These are phyloP conservation scores for Cremastinae sp. DNA, from an alignment of 2,888 invertebrate species.

Conservation along the genomic window DNA sequence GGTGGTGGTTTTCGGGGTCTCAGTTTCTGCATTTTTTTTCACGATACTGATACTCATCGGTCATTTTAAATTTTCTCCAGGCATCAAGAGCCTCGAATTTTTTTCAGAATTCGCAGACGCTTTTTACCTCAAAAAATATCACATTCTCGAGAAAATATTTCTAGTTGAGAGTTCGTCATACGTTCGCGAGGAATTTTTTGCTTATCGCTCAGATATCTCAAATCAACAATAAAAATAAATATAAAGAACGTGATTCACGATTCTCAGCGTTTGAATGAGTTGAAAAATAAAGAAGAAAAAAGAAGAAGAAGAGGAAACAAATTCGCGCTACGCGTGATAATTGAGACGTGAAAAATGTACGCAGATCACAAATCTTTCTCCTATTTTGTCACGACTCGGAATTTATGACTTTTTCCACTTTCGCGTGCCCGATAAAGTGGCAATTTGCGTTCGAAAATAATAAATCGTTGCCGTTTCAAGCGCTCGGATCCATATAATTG, in stretches of 20 bases:
- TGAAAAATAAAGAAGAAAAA: too few relatives aligned
- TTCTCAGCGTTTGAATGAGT: background rate
- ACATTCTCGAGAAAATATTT: background rate
- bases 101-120: constrained; percentile 14
- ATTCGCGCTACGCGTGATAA: too few relatives aligned
- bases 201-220: background rate
- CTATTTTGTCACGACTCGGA: background rate
- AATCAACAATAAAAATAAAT: too few relatives aligned
- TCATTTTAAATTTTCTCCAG: constrained; percentile 22
- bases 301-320: too few relatives aligned
- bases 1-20: constrained; percentile 67
- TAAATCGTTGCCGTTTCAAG: constrained; percentile 42
- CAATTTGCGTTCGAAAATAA: constrained; percentile 24
- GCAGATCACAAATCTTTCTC: constrained; percentile 5
- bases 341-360: constrained; percentile 1
- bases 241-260: background rate
- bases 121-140: background rate
- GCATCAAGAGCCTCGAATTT: constrained; percentile 34
- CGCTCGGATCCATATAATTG: constrained; percentile 69
- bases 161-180: too few relatives aligned
- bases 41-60: constrained; percentile 42
- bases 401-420: background rate
- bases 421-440: background rate
- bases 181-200: background rate
- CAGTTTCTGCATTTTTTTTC: constrained; percentile 66